Evolutionary conservation across 1,140 invertebrate genomes (phyloP).

Genomic region (Nymphalis io): DNA sequence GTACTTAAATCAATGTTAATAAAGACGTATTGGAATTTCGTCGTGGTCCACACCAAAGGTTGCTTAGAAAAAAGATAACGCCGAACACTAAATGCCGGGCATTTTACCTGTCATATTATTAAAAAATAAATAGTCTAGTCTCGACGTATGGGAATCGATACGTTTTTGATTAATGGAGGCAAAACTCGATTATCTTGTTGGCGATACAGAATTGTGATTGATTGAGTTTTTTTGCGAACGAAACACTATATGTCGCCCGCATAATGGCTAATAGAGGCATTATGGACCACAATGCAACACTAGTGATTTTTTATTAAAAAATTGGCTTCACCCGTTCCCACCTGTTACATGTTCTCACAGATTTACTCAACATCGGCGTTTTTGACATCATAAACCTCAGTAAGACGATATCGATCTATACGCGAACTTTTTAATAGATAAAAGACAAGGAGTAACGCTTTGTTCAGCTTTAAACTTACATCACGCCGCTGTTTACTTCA

Average conservation of each 20-base stretch:
- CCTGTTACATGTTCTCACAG: constrained; percentile 62
- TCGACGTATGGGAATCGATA: constrained; percentile 72
- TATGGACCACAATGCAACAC: constrained; percentile 48
- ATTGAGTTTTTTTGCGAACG: constrained; percentile 45
- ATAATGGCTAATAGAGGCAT: constrained; percentile 46
- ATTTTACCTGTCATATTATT: constrained; percentile 79
- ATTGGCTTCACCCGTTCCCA: constrained; percentile 50
- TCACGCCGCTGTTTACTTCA: constrained; percentile 7
- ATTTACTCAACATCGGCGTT: constrained; percentile 40
- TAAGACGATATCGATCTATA: constrained; percentile 57
- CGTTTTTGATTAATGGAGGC: constrained; percentile 73
- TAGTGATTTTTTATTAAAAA: constrained; percentile 43
- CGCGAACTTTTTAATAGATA: constrained; percentile 25
- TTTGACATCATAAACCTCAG: constrained; percentile 64
- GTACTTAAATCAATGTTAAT: constrained; percentile 32
- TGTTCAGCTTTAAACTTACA: constrained; percentile 8
- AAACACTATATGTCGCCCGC: constrained; percentile 62
- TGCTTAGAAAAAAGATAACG: constrained; percentile 59
- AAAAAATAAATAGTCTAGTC: constrained; percentile 74
- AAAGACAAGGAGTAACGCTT: constrained; percentile 28
- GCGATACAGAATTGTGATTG: constrained; percentile 55
- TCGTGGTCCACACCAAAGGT: neutral
- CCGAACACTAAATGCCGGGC: constrained; percentile 73
- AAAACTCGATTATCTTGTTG: constrained; percentile 70
- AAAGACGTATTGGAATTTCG: constrained; percentile 6